phyloP scores from a whole-genome alignment of 2,797 vertebrate species.

The Leuciscus waleckii region DNA sequence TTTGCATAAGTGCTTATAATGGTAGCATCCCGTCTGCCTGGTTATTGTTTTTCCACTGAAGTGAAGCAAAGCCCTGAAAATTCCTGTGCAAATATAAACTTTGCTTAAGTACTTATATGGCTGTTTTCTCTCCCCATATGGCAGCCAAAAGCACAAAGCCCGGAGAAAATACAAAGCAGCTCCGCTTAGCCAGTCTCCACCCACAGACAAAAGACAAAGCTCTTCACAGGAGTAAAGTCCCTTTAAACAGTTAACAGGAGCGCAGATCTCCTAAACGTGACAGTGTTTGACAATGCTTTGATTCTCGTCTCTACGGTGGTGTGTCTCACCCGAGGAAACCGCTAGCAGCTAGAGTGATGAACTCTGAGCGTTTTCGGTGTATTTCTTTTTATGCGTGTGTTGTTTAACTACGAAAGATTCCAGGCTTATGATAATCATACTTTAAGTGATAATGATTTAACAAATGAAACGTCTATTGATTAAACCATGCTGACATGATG shows the following conservation, averaged over 20 bases:
- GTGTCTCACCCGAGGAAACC: slow-evolving; percentile 46
- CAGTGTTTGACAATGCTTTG: slow-evolving; percentile 77
- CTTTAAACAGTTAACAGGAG: slow-evolving; percentile 76
- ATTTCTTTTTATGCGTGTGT: not conserved
- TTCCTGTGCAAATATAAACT: slow-evolving; percentile 85
- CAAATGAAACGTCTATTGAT: slow-evolving; percentile 30
- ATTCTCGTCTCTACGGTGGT: slow-evolving; percentile 54
- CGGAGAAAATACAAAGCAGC: slow-evolving; percentile 78
- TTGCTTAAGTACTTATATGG: slow-evolving; percentile 84
- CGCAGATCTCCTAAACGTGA: slow-evolving; percentile 69
- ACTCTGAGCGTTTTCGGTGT: slow-evolving; percentile 24
- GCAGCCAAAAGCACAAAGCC: slow-evolving; percentile 78
- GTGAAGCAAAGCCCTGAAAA: slow-evolving; percentile 81
- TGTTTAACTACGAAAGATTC: slow-evolving; percentile 2
- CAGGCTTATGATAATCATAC: slow-evolving; percentile 17
- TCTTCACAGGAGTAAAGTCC: slow-evolving; percentile 74
- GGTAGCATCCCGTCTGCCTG: slow-evolving; percentile 74
- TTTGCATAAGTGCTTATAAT: slow-evolving; percentile 85
- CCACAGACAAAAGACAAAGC: slow-evolving; percentile 72
- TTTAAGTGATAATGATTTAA: slow-evolving; percentile 43
- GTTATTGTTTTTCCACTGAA: slow-evolving; percentile 83
- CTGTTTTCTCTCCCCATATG: slow-evolving; percentile 80
- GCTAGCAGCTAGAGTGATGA: slow-evolving; percentile 59
- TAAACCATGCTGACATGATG: slow-evolving; percentile 10
- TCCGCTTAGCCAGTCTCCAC: slow-evolving; percentile 71